These are phyloP conservation scores for Oscheius sp. DNA, from an alignment of 2,888 invertebrate genomes.

Conservation along the genomic window DNA sequence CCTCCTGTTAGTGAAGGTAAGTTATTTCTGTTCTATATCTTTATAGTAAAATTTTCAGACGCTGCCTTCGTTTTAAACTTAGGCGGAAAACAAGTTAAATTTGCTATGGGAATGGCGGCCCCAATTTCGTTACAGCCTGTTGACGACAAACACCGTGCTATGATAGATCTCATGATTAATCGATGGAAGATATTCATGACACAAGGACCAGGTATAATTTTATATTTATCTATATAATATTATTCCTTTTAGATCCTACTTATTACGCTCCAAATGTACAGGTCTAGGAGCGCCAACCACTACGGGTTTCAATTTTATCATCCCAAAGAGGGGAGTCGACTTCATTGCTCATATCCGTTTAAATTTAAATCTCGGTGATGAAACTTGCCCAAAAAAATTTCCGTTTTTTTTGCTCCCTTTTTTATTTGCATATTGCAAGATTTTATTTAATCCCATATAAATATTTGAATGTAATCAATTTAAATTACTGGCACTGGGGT, in stretches of 20 bases:
- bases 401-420: background rate
- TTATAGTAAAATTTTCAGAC: constrained; percentile 1
- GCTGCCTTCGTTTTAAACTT: constrained; percentile 33
- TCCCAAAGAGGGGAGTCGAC: background rate
- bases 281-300: constrained; percentile 12
- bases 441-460: background rate
- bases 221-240: background rate
- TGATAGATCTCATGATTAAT: background rate
- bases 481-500: background rate
- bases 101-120: constrained; percentile 32
- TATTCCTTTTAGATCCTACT: constrained; percentile 3
- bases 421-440: constrained; percentile 4
- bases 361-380: constrained; percentile 11
- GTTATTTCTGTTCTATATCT: background rate
- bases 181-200: constrained; percentile 7
- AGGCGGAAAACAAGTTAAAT: constrained; percentile 27
- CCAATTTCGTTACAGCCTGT: constrained; percentile 4
- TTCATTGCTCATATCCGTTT: constrained; percentile 20
- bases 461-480: background rate
- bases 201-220: background rate
- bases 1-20: background rate
- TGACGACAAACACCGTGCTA: constrained; percentile 11
- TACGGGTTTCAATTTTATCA: constrained; percentile 4
- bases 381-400: constrained; percentile 8
- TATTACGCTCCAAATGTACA: constrained; percentile 2